Percentiles rank a stretch among this genome's conserved stretches.
Evolutionary conservation across 2,888 invertebrate genomes (phyloP).

Genomic region (Megaustenia siamemsis): DNA sequence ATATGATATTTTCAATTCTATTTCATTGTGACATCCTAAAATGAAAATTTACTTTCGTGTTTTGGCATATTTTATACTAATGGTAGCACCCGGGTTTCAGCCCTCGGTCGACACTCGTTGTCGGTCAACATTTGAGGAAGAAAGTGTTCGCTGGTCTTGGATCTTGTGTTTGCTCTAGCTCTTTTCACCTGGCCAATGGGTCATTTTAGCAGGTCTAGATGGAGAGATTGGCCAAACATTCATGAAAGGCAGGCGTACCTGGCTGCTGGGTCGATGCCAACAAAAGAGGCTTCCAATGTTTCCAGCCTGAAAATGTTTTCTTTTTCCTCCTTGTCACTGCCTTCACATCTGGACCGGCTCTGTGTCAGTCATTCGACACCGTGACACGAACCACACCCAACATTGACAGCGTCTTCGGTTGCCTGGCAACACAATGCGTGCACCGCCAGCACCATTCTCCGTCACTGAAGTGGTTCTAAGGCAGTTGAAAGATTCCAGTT

Average conservation of each 20-base stretch:
- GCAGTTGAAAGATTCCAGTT: constrained; percentile 35
- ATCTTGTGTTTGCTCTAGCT: neutral
- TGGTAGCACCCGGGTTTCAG: neutral
- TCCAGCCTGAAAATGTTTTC: neutral
- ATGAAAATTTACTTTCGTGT: neutral
- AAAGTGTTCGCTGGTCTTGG: neutral
- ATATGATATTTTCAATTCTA: too few relatives aligned
- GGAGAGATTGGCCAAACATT: constrained; percentile 5
- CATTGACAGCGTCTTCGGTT: constrained; percentile 41
- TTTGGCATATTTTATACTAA: neutral
- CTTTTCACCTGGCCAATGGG: neutral
- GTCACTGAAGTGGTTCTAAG: constrained; percentile 33
- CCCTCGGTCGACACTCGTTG: neutral
- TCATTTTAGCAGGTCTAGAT: constrained; percentile 9
- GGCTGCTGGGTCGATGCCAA: neutral
- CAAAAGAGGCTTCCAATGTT: neutral
- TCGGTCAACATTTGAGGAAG: neutral
- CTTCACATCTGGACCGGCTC: neutral
- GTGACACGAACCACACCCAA: constrained; percentile 37
- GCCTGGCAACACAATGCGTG: constrained; percentile 50
- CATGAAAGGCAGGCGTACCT: neutral
- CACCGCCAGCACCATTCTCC: constrained; percentile 33
- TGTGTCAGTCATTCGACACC: constrained; percentile 38
- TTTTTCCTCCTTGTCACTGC: constrained; percentile 13
- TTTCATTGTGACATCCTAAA: too few relatives aligned